Evolutionary conservation across 2,113 vertebrate genomes (phyloP).

Genomic region (Notarius quadriscutis): DNA sequence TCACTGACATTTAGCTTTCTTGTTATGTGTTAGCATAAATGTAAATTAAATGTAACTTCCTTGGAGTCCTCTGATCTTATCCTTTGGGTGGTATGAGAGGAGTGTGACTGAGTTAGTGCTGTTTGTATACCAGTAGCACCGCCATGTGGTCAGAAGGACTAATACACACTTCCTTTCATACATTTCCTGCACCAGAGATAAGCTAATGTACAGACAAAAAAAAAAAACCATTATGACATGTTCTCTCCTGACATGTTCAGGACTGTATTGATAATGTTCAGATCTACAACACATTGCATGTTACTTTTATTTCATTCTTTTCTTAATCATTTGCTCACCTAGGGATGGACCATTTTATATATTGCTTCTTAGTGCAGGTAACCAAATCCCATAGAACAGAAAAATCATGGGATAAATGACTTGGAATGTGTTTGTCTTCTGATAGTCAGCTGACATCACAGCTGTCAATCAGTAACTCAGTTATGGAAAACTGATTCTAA

Average conservation of each 20-base stretch:
- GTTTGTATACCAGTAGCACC: slow-evolving; percentile 25
- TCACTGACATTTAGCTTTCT: neutral
- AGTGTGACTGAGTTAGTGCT: neutral
- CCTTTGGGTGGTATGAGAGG: neutral
- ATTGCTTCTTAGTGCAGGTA: neutral
- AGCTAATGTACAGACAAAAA: neutral
- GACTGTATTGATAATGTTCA: neutral
- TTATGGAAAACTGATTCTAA: neutral
- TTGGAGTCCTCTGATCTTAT: neutral
- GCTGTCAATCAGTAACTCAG: slow-evolving; percentile 42
- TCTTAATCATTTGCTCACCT: neutral
- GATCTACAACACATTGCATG: neutral
- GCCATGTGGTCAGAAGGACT: slow-evolving; percentile 18
- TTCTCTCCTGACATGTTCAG: neutral
- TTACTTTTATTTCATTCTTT: neutral
- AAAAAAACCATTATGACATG: neutral
- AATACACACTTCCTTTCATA: neutral
- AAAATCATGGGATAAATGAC: neutral
- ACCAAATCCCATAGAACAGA: neutral
- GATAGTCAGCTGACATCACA: slow-evolving; percentile 1
- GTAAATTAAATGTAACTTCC: neutral
- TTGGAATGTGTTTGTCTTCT: slow-evolving; percentile 5
- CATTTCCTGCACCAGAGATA: neutral
- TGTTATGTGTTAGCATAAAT: neutral
- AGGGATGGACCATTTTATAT: neutral